A percentile compares a stretch with the other conserved stretches of the same genome.
phyloP scores from a whole-genome alignment of 2,888 invertebrate genomes.

The Stictocephala bisonia region DNA sequence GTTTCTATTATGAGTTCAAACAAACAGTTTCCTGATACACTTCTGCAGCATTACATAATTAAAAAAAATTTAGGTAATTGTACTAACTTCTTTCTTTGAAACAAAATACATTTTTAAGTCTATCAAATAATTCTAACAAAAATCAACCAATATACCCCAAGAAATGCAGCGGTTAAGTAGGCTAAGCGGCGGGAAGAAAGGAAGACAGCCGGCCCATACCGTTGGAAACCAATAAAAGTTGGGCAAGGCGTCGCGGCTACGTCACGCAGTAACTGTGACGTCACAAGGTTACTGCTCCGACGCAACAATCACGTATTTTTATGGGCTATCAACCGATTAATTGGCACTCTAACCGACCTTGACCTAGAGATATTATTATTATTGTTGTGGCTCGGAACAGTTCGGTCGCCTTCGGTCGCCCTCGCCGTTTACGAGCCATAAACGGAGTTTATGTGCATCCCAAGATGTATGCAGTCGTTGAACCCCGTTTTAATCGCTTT shows the following conservation, averaged over 20 bases:
- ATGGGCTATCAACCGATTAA: slow-evolving; percentile 36
- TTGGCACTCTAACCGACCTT: slow-evolving; percentile 19
- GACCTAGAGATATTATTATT: slow-evolving; percentile 35
- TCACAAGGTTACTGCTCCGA: neutral
- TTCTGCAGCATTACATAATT: no score
- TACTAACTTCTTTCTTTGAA: no score
- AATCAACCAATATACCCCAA: no score
- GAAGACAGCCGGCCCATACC: neutral
- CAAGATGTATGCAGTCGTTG: slow-evolving; percentile 20
- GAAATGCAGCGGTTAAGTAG: no score
- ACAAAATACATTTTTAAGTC: no score
- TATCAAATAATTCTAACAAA: no score
- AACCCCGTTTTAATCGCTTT: no score
- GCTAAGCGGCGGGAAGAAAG: no score
- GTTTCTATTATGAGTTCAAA: no score
- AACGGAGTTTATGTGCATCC: slow-evolving; percentile 14
- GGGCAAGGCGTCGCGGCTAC: neutral
- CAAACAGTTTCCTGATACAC: no score
- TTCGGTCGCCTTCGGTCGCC: slow-evolving; percentile 23
- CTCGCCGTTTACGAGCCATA: slow-evolving; percentile 31
- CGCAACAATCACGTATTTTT: slow-evolving; percentile 39
- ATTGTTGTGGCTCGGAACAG: slow-evolving; percentile 13
- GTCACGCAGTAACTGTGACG: neutral
- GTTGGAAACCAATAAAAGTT: slow-evolving; percentile 31
- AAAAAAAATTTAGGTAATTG: no score